A percentile compares a stretch with the other conserved stretches of the same genome.
Conservation (phyloP, 2,797 vertebrate species). For the Parambassis ranga region DNA sequence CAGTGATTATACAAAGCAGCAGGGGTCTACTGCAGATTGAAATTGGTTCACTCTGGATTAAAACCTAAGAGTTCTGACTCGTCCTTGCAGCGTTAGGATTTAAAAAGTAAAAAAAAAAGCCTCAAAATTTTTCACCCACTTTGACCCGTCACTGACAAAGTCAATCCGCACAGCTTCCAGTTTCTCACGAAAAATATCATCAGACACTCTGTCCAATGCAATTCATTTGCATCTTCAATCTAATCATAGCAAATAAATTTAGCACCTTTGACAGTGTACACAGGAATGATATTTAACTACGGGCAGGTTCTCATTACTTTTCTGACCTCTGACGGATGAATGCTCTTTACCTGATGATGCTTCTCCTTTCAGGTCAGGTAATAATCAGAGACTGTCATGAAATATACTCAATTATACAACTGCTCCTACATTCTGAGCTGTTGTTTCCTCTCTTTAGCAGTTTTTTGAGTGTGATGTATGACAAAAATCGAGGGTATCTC, state of each 20-base stretch:
- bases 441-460: background rate
- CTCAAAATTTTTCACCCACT: constrained; percentile 1
- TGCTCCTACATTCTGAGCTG: background rate
- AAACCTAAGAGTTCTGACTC: background rate
- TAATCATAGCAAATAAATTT: too few relatives aligned
- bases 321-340: background rate
- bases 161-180: background rate
- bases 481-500: background rate
- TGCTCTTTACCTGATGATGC: background rate
- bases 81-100: background rate
- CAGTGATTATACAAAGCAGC: too few relatives aligned
- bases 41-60: constrained; percentile 44
- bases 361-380: background rate
- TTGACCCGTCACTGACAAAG: constrained; percentile 3
- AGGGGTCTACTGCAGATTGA: constrained; percentile 21
- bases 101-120: constrained; percentile 29
- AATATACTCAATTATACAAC: background rate
- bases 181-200: background rate
- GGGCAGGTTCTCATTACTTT: constrained; percentile 13
- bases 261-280: background rate
- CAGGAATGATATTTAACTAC: background rate
- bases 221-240: too few relatives aligned
- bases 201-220: too few relatives aligned
- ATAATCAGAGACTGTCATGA: background rate
- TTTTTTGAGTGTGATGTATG: background rate